Base-by-base conservation (phyloP, 2,888 invertebrate genomes). In the Ypsolopha scabrella region DNA sequence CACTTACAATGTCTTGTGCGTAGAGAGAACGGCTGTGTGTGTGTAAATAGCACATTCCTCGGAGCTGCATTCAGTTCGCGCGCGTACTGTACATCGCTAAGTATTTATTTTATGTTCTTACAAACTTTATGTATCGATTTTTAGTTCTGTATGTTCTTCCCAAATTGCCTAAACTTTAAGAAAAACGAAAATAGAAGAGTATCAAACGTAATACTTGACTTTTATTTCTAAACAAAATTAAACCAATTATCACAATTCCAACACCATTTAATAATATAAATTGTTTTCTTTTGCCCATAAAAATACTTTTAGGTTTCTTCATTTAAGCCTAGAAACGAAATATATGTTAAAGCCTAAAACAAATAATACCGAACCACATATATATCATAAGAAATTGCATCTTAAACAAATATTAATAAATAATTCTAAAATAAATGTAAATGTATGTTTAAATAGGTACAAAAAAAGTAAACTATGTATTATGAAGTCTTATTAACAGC, bases 141-240 rank as follows among this genome's bases (percentile, higher is more conserved):
- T 68, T 68, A 61, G 43, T 43, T 11, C 10, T 11, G 10, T 24
- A 24, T 24, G 24, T 24, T 68, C 72, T 68, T 66, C 69, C 69
- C 62, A 72, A 78, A 75, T 70, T 74, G 68, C 72, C 66, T 82
- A 79, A 72, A 74, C 68, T 75, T 65, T 78, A 83, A 78, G 77
- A 75, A 73, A 73, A 71, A 72, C 39, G 38, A 50, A 76, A 76
- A 81, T 75, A 83, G 70, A 81, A 77, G 78, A 75, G 43, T 72
- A 72, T 70, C 64, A 70, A 80, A 80, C 69, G 56, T 57, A 59
- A 60, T 47, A 47, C 7, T 51, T 51, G 53, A 58, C 62, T 74
- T 70, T 72, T 62, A 66, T 67, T 79, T 61, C 24, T 24, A 6
- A 45, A 34, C 10, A 14, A 10, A 39, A 39, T 39, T 10, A 39